These are phyloP conservation scores for Phyllopteryx taeniolatus DNA, from an alignment of 2,113 vertebrate genomes.

Conservation along the genomic window DNA sequence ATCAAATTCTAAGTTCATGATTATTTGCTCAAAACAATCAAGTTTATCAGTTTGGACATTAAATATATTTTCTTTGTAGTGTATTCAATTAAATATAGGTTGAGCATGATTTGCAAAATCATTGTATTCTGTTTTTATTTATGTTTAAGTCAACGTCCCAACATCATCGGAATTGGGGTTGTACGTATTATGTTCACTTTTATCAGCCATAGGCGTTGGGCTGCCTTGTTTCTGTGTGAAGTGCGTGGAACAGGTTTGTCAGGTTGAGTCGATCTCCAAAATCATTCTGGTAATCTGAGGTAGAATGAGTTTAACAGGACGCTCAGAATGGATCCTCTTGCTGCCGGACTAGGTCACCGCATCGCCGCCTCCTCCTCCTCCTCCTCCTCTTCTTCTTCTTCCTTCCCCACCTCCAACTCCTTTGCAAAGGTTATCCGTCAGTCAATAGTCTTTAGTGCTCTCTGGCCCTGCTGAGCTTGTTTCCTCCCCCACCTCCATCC, in stretches of 20 bases:
- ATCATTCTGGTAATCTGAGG: constrained; percentile 58
- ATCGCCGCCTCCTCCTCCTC: constrained; percentile 23
- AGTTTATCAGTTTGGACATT: no score
- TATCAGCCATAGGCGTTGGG: not conserved
- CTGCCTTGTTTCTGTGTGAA: constrained; percentile 11
- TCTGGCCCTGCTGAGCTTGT: constrained; percentile 33
- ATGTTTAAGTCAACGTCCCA: no score
- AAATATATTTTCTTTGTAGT: no score
- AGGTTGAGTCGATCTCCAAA: constrained; percentile 35
- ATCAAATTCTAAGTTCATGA: no score
- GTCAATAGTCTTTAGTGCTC: constrained; percentile 64
- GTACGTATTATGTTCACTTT: not conserved
- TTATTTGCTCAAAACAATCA: no score
- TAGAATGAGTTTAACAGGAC: constrained; percentile 43
- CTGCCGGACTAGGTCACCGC: constrained; percentile 34
- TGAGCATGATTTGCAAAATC: no score
- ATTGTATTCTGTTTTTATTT: no score
- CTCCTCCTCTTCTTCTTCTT: constrained; percentile 3
- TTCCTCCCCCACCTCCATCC: constrained; percentile 13
- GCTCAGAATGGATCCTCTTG: constrained; percentile 53
- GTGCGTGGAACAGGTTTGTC: constrained; percentile 40
- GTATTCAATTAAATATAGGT: no score
- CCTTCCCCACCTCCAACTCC: constrained; percentile 13
- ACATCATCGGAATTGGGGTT: not conserved
- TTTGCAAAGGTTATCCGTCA: constrained; percentile 63